Evolutionary conservation across 2,888 invertebrate genomes (phyloP), one percentile per base, ranked within the genome.

Genomic region (Phyto melanocephala): DNA sequence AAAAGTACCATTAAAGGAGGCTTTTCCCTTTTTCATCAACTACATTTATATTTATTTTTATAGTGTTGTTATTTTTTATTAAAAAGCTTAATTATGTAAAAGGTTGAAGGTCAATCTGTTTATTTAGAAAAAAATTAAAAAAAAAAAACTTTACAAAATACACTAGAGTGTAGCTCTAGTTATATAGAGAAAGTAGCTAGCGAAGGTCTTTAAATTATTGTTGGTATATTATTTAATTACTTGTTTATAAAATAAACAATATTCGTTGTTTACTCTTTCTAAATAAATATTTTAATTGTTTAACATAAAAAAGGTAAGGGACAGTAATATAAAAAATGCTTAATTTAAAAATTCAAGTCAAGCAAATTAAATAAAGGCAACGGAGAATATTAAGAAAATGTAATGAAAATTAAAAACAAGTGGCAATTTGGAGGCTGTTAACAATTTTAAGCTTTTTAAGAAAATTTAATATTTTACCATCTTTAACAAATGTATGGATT

Each of bases 1-100:
- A 52, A 37, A 72, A 52, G 50, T 24, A 20, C 52, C 28, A 28
- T 28, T 5, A 28, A 28, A 54, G 17, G 1, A 22, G 6, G 13
- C 37, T 35, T 58, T 28, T 6, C 11, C 20, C 17, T 20, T 1
- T 58, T 11, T 22, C 11, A 22, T 10, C 20, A n/a, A n/a, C 42
- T 54, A 22, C 8, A 45, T 24, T 28, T 47, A 35, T 35, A 67
- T 35, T 65, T 58, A 8, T 10, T 24, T 56, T 76, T 76, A 56
- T 52, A 50, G 45, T 35, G 15, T 42, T 52, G n/a, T 28, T 42
- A 22, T 37, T 63, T 56, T 35, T 60, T 56, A 17, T 28, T 47
- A 56, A 81, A 76, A 67, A 71, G 47, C 81, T 75, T 79, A 78
- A 79, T 79, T 75, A 78, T 75, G 60, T 33, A 62, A 63, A 76